Evolutionary conservation across 2,797 vertebrate genomes (phyloP), one percentile per base, ranked within the genome.

Genomic region (Mus caroli): DNA sequence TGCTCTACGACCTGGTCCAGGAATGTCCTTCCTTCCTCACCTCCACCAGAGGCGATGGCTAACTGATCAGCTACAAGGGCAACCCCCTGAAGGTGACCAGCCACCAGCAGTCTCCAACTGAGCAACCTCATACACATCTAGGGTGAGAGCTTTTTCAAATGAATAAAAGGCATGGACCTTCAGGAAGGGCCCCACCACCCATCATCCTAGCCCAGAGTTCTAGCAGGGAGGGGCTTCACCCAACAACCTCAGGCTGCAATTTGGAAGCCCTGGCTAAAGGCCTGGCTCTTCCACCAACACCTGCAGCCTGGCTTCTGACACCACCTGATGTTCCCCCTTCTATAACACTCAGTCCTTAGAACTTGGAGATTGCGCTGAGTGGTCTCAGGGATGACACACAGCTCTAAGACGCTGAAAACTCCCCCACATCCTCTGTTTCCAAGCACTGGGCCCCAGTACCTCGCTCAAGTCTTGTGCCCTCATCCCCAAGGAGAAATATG

Each of bases 141-240:
- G 31, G 75, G 26, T 80, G 50, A 56, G 0, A 2, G 3, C 52
- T 43, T 20, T 52, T 34, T 54, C 28, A 92, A 64, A 0, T 0
- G 4, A 82, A 19, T n/a, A 73, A 75, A 69, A 15, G 37, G 37
- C 4, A 0, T 60, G 17, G 1, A 12, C 67, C 62, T 24, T 60
- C 26, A 46, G 50, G 64, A 58, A 82, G 14, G 84, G 7, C 1
- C 31, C 24, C 17, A 6, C 31, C 67, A 83, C 37, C 75, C 60
- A 19, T 0, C 0, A 62, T 2, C 3, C 19, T 1, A 37, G 64
- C 2, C 37, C 10, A 71, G 12, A 50, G 50, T 31, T 5, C 0
- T 19, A 20, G 26, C 34, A 0, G 1, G 6, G 24, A 17, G 22
- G 22, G 43, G 12, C 19, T 54, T 40, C 24, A 31, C 50, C 40